Evolutionary conservation across 2,797 vertebrate species (phyloP).

Genomic region (Cyprinodon diabolis): DNA sequence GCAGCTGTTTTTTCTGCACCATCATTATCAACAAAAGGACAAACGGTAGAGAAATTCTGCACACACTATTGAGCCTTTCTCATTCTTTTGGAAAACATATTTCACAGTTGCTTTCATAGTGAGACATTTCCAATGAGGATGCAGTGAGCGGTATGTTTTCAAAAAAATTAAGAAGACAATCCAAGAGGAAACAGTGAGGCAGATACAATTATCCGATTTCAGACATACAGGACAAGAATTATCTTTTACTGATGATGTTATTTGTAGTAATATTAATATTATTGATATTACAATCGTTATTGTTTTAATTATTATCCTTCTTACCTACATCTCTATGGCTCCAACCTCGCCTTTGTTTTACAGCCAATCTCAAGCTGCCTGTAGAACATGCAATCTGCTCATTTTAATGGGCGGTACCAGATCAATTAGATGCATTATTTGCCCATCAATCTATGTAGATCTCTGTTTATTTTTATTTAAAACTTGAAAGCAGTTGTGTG

Average conservation of each 20-base stretch:
- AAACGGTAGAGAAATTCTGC: constrained; percentile 3
- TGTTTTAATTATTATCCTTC: too few relatives aligned
- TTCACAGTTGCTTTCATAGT: neutral
- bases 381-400: too few relatives aligned
- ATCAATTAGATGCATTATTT: neutral
- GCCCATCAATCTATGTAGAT: too few relatives aligned
- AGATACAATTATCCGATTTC: neutral
- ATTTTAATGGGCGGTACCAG: neutral
- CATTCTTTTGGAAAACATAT: neutral
- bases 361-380: too few relatives aligned
- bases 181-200: neutral
- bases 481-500: too few relatives aligned
- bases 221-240: neutral
- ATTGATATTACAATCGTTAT: too few relatives aligned
- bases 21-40: neutral
- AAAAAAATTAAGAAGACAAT: constrained; percentile 1
- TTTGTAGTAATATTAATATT: too few relatives aligned
- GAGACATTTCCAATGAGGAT: neutral
- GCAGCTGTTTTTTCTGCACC: neutral
- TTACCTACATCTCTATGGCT: too few relatives aligned
- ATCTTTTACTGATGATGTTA: too few relatives aligned
- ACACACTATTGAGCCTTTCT: neutral
- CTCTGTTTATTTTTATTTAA: too few relatives aligned
- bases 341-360: too few relatives aligned
- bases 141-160: neutral